phyloP scores from a whole-genome alignment of 2,113 vertebrate species.

The Rhea pennata region DNA sequence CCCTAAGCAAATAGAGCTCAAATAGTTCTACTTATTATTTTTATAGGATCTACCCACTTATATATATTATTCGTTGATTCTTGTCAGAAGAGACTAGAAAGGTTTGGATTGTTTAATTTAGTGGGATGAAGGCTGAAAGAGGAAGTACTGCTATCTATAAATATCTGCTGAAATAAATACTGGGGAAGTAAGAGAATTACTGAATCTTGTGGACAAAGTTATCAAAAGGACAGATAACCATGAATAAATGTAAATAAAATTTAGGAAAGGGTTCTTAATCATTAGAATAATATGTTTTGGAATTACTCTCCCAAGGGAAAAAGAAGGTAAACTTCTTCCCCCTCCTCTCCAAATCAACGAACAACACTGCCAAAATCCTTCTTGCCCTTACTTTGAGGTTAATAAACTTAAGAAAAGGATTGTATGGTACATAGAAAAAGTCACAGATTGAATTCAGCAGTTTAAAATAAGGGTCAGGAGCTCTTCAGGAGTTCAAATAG shows the following conservation, averaged over 20 bases:
- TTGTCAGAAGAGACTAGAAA: not conserved
- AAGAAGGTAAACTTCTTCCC: not conserved
- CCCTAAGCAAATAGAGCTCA: not conserved
- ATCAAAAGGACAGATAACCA: not conserved
- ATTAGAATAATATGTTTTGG: not conserved
- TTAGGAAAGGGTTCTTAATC: not conserved
- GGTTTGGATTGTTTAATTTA: not conserved
- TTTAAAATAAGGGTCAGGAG: not conserved
- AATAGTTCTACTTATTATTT: not conserved
- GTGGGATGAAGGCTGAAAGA: not conserved
- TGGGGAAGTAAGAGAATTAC: not conserved
- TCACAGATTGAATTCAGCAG: not conserved
- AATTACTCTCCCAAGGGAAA: not conserved
- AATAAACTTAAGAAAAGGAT: not conserved
- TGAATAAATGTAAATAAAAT: not conserved
- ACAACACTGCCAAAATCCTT: not conserved
- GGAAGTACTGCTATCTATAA: not conserved
- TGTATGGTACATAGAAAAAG: not conserved
- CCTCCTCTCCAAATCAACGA: not conserved
- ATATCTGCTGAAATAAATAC: not conserved
- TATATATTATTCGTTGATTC: not conserved
- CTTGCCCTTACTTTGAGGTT: not conserved
- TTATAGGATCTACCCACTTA: not conserved
- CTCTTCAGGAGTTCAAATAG: not conserved
- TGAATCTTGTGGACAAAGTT: not conserved